phyloP scores from a whole-genome alignment of 2,113 vertebrate genomes.

The Oostethus manadensis region DNA sequence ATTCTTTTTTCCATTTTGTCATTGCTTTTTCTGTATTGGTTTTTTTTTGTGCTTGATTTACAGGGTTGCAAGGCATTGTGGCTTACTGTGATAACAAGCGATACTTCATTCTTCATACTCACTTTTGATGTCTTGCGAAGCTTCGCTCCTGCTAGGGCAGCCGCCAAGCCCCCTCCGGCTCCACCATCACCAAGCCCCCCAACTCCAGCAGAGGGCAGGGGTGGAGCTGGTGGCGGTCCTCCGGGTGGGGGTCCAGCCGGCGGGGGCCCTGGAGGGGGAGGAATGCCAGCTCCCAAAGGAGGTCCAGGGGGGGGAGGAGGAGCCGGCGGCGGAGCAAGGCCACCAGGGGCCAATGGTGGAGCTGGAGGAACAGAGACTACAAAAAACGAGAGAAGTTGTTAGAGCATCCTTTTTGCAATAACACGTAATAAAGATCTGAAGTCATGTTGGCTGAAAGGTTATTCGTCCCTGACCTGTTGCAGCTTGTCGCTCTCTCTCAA shows the following conservation, averaged over 20 bases:
- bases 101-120: slow-evolving; percentile 10
- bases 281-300: slow-evolving; percentile 50
- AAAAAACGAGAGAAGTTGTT: slow-evolving; percentile 1
- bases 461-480: slow-evolving; percentile 67
- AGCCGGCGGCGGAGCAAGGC: slow-evolving; percentile 49
- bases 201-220: slow-evolving; percentile 65
- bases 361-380: slow-evolving; percentile 47
- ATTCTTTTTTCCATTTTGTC: no score
- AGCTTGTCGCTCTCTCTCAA: slow-evolving; percentile 64
- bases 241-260: slow-evolving; percentile 69
- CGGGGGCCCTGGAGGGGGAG: slow-evolving; percentile 71
- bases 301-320: slow-evolving; percentile 70
- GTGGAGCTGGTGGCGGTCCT: slow-evolving; percentile 72
- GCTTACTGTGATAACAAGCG: neutral
- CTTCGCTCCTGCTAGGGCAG: slow-evolving; percentile 83
- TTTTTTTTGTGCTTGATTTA: no score
- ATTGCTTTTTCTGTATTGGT: no score
- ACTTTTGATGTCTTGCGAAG: slow-evolving; percentile 85
- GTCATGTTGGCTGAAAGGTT: slow-evolving; percentile 3
- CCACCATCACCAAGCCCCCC: slow-evolving; percentile 57
- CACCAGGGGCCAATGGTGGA: slow-evolving; percentile 50
- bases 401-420: neutral
- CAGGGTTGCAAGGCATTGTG: neutral
- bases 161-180: slow-evolving; percentile 70
- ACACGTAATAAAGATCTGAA: neutral